These are phyloP conservation scores for Sericinus montela DNA, from an alignment of 2,888 invertebrate species.

Conservation along the genomic window DNA sequence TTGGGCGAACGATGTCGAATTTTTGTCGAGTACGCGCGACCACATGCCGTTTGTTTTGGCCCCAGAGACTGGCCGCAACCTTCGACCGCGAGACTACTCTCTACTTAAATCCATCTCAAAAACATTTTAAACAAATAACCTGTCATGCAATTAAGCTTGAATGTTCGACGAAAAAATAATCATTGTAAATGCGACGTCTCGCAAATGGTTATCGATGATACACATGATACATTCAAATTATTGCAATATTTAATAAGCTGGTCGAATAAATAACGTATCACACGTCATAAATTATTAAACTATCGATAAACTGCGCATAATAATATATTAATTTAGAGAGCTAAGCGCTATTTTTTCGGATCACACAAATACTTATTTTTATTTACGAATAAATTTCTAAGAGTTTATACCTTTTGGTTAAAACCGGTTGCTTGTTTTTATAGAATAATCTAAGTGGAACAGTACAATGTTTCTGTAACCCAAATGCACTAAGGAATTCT, in stretches of 20 bases:
- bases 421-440: no score
- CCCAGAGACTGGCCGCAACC: constrained; percentile 40
- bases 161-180: not conserved
- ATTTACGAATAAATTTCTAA: no score
- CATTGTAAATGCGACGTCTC: constrained; percentile 4
- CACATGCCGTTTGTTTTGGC: constrained; percentile 77
- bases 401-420: no score
- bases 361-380: no score
- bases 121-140: not conserved
- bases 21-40: constrained; percentile 79
- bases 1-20: constrained; percentile 78
- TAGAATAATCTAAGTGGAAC: no score
- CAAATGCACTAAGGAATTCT: no score
- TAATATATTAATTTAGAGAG: no score
- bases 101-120: not conserved
- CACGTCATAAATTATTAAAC: no score
- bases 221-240: not conserved
- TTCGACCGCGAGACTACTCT: constrained; percentile 25
- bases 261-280: not conserved
- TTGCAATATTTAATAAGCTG: not conserved
- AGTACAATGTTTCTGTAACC: no score
- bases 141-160: not conserved
- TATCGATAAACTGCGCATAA: no score
- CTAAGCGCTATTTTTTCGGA: no score
- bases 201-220: not conserved